Percentiles rank a stretch among this genome's conserved stretches.
phyloP scores from a whole-genome alignment of 2,888 invertebrate genomes.

The Crioceris asparagi region DNA sequence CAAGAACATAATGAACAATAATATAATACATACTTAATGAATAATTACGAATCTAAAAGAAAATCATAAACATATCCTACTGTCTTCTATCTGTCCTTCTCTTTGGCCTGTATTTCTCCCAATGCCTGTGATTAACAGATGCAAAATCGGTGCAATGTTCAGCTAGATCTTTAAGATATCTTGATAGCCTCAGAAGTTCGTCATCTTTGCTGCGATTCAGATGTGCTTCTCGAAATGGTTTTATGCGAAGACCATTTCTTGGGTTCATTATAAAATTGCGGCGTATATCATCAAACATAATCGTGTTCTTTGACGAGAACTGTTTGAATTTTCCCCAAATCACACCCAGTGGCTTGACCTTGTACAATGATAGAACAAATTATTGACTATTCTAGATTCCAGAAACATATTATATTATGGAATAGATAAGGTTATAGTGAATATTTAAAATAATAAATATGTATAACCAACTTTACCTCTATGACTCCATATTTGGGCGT shows the following conservation, averaged over 20 bases:
- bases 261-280: conserved; percentile 98
- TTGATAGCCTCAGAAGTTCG: conserved; percentile 70
- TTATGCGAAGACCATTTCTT: conserved; percentile 80
- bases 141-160: conserved; percentile 71
- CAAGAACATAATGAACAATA: too few relatives aligned
- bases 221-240: conserved; percentile 86
- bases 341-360: conserved; percentile 90
- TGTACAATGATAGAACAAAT: conserved; percentile 15
- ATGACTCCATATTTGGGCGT: conserved; percentile 84
- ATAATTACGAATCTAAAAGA: too few relatives aligned
- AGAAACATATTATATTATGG: too few relatives aligned
- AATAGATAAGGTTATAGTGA: too few relatives aligned
- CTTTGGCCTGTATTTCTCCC: conserved; percentile 69
- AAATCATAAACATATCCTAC: too few relatives aligned
- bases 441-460: too few relatives aligned
- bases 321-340: conserved; percentile 94
- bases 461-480: conserved; percentile 54
- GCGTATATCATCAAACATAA: conserved; percentile 95
- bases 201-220: conserved; percentile 72
- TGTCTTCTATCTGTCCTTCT: too few relatives aligned
- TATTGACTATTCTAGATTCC: too few relatives aligned
- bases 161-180: conserved; percentile 76
- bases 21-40: too few relatives aligned
- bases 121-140: conserved; percentile 76
- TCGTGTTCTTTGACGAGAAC: conserved; percentile 83